Evolutionary conservation across 2,888 invertebrate species (phyloP), one percentile per base, ranked within the genome.

Genomic region (Amphimallon solstitiale): DNA sequence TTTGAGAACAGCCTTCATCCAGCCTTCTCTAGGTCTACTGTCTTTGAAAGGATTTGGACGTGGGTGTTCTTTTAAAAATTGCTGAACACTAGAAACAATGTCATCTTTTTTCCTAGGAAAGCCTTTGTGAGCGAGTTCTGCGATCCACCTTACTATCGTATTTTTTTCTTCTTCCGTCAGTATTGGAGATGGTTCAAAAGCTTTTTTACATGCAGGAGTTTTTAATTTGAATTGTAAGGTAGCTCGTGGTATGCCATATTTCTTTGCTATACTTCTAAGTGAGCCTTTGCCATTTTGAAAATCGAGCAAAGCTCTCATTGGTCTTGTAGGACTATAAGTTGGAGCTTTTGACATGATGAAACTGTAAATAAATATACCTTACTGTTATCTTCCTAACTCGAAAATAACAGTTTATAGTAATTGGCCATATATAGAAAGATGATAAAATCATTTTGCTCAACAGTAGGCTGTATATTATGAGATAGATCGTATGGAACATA

Each of bases 1-100:
- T 69, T 72, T 75, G 45, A 77, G 70, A 68, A 77, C 76, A 43
- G 71, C 70, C 65, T 70, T 71, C 40, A 72, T 37, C 70, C 72
- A 72, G 12, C 69, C 34, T 43, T 69, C 66, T 37, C 67, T 66
- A 21, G 70, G 68, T 46, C 66, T 62, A 54, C 67, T 63, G 54
- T 70, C 66, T 43, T 64, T 68, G 37, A 70, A 71, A 43, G 66
- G 65, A 49, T 71, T 67, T 15, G 69, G 67, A 10, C 65, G 62
- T 49, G 69, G 69, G 59, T 69, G 52, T 15, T 66, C 68, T 38
- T 34, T 66, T 63, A 68, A 59, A 48, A 71, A 68, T 37, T 70
- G 14, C 46, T 70, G 63, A 29, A 67, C 68, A 43, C 65, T 68
- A 35, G 52, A 40, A 46, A 63, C 17, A 23, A 71, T 60, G 51